phyloP scores from a whole-genome alignment of 1,140 invertebrate species.

The Metaphire vulgaris region DNA sequence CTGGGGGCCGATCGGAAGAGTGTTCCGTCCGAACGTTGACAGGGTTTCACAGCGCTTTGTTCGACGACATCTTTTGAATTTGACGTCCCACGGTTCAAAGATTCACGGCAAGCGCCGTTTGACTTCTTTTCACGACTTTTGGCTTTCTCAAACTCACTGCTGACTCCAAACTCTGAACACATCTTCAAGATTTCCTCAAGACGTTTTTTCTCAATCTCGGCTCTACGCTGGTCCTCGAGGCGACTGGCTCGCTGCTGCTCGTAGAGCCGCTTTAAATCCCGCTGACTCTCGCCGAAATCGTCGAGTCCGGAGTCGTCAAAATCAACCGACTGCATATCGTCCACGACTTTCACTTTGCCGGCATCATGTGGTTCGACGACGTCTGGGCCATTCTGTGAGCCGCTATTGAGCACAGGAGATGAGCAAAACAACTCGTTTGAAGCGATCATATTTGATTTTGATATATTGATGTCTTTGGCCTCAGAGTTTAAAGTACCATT shows the following conservation, averaged over 20 bases:
- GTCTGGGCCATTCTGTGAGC: too few relatives aligned
- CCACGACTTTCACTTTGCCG: too few relatives aligned
- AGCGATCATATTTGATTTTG: background rate
- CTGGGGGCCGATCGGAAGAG: too few relatives aligned
- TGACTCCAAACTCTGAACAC: slow-evolving; percentile 83
- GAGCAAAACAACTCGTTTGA: too few relatives aligned
- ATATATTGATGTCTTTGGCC: background rate
- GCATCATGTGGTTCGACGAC: too few relatives aligned
- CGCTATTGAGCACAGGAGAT: background rate
- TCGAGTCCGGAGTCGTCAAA: slow-evolving; percentile 35
- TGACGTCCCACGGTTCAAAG: too few relatives aligned
- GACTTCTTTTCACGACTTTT: too few relatives aligned
- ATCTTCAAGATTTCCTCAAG: slow-evolving; percentile 84
- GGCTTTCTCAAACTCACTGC: too few relatives aligned
- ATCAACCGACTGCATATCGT: background rate
- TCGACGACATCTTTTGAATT: slow-evolving; percentile 73
- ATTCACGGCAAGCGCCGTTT: too few relatives aligned
- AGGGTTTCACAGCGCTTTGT: slow-evolving; percentile 55
- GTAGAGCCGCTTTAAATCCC: slow-evolving; percentile 51
- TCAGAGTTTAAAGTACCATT: background rate
- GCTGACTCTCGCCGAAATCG: slow-evolving; percentile 51
- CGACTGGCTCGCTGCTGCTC: slow-evolving; percentile 57
- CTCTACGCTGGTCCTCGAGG: slow-evolving; percentile 56
- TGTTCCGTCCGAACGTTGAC: too few relatives aligned
- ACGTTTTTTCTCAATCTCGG: slow-evolving; percentile 64